Conservation (phyloP, 2,113 vertebrate species). For the Gobiocypris rarus region DNA sequence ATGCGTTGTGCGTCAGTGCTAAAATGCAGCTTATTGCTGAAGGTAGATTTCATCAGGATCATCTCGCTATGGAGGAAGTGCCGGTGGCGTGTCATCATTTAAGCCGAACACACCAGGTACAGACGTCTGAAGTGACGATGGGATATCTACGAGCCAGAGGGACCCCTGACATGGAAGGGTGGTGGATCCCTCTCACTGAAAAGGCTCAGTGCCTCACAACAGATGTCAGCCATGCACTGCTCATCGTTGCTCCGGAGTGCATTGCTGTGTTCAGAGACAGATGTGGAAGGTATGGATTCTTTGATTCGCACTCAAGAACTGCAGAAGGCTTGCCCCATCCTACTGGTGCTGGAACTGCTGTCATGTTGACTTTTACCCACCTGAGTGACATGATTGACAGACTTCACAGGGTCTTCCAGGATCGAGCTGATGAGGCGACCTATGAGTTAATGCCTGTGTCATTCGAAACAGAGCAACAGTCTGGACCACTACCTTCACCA, state of each 20-base stretch:
- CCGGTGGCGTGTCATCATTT: no score
- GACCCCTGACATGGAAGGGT: no score
- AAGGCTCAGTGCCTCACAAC: no score
- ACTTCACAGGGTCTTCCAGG: neutral
- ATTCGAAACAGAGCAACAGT: neutral
- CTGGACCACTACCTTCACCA: no score
- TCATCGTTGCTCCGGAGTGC: neutral
- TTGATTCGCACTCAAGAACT: neutral
- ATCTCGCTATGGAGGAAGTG: no score
- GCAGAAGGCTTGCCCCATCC: neutral
- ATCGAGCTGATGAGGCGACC: neutral
- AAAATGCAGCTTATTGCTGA: no score
- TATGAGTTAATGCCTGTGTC: neutral
- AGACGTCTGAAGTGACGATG: no score
- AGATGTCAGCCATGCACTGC: neutral
- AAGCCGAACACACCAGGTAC: no score
- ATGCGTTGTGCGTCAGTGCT: no score
- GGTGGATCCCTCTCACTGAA: no score
- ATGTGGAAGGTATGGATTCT: neutral
- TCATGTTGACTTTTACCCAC: neutral
- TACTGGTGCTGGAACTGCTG: neutral
- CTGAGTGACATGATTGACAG: neutral
- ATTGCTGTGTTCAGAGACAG: neutral
- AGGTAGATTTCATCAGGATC: no score
- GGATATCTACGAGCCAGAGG: no score